Base-by-base conservation (phyloP, 2,888 invertebrate species). In the Shargacucullia verbasci region DNA sequence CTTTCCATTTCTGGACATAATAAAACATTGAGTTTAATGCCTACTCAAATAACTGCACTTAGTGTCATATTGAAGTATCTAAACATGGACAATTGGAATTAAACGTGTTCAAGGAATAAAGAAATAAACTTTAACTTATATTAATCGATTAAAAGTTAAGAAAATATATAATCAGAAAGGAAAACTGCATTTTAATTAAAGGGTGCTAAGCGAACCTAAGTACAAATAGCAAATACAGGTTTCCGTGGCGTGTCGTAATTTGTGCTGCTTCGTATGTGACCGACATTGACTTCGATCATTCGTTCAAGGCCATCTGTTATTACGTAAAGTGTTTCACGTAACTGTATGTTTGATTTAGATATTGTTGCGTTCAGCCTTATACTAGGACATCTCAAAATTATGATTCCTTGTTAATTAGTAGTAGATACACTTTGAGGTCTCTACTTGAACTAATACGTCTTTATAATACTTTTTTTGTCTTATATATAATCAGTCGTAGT, bases 221-320 rank as follows among this genome's bases (percentile, higher is more conserved):
- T 47, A 61, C 52, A 67, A 65, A 65, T 63, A 53, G 54, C 64
- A 45, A 69, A 76, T 79, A 81, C 84, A 70, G 81, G 86, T 85
- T 85, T 81, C 72, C 75, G 77, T 79, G 77, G 33, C 47, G 38
- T 69, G 77, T 79, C 59, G 82, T 83, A 83, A 85, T 86, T 84
- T 83, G 81, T 76, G 56, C 70, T 67, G 63, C 72, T 72, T 64
- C 78, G 76, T 77, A 79, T 80, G 77, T 79, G 80, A 78, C 83
- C 82, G 85, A 80, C 85, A 83, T 85, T 83, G 82, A 83, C 72
- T 81, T 79, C 74, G 75, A 83, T 85, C 78, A 80, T 76, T 73
- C 74, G 77, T 86, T 85, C 88, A 89, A 90, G 88, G 87, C 82
- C 88, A 84, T 83, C 72, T 77, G 76, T 80, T 82, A 82, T 84